Conservation (phyloP, 2,113 vertebrate genomes). For the Pogona vitticeps region DNA sequence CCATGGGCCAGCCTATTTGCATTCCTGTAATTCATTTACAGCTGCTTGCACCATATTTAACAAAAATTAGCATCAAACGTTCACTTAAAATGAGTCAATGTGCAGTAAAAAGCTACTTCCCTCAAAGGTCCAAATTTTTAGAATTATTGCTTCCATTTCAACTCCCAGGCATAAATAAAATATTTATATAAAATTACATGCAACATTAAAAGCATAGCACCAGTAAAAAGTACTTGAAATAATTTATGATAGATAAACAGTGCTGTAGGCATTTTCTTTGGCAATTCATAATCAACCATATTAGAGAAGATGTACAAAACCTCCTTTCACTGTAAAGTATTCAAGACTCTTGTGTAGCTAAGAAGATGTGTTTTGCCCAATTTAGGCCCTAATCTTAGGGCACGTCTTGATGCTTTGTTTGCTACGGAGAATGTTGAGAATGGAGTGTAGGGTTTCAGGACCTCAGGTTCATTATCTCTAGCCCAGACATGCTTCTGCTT, state of each 20-base stretch:
- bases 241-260: conserved; percentile 70
- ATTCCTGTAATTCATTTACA: conserved; percentile 43
- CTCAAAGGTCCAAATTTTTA: conserved; percentile 58
- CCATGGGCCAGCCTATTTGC: not conserved
- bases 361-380: not conserved
- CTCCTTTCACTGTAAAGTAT: conserved; percentile 39
- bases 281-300: conserved; percentile 67
- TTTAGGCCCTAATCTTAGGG: not conserved
- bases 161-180: conserved; percentile 60
- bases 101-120: conserved; percentile 60
- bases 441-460: not conserved
- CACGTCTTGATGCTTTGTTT: not conserved
- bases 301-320: conserved; percentile 56
- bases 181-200: conserved; percentile 56
- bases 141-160: conserved; percentile 60
- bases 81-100: conserved; percentile 53
- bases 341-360: conserved; percentile 6
- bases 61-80: conserved; percentile 41
- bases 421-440: not conserved
- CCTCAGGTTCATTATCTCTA: too few species aligned
- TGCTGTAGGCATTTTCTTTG: conserved; percentile 59
- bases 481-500: not conserved
- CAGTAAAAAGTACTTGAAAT: conserved; percentile 61
- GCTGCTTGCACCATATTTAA: conserved; percentile 45
- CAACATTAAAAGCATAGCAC: conserved; percentile 59